Percentiles rank a stretch among this genome's conserved stretches.
Conservation (phyloP, 2,113 vertebrate genomes). For the Lepisosteus oculatus region DNA sequence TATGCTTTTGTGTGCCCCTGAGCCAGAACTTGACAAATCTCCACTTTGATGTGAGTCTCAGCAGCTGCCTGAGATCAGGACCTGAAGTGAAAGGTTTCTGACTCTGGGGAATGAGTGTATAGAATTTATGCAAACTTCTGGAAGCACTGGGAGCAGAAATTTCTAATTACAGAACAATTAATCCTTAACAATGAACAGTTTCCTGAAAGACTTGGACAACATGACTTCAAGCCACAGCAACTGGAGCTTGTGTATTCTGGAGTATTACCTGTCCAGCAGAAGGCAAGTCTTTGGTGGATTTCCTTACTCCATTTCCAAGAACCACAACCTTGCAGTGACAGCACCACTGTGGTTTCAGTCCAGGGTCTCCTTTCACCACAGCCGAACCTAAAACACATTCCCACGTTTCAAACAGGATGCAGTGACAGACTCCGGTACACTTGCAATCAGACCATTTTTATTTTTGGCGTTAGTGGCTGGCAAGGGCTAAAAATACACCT, state of each 20-base stretch:
- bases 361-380: conserved; percentile 61
- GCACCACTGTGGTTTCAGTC: conserved; percentile 76
- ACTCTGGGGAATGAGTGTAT: not conserved
- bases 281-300: conserved; percentile 71
- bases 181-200: no score
- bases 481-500: conserved; percentile 2
- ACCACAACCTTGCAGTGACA: conserved; percentile 88
- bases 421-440: no score
- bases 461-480: no score
- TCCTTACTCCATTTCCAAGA: conserved; percentile 81
- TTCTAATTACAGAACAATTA: no score
- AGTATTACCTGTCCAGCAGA: conserved; percentile 57
- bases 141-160: no score
- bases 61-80: not conserved
- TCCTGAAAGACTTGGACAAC: not conserved
- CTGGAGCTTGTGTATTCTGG: not conserved
- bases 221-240: not conserved
- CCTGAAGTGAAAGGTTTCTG: not conserved
- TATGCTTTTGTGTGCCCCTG: conserved; percentile 6
- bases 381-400: conserved; percentile 56
- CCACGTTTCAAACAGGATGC: not conserved
- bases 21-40: conserved; percentile 25
- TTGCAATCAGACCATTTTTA: no score
- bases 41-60: conserved; percentile 13
- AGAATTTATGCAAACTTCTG: no score